Conservation (phyloP, 2,888 invertebrate species). For the Polydrusus tereticollis region DNA sequence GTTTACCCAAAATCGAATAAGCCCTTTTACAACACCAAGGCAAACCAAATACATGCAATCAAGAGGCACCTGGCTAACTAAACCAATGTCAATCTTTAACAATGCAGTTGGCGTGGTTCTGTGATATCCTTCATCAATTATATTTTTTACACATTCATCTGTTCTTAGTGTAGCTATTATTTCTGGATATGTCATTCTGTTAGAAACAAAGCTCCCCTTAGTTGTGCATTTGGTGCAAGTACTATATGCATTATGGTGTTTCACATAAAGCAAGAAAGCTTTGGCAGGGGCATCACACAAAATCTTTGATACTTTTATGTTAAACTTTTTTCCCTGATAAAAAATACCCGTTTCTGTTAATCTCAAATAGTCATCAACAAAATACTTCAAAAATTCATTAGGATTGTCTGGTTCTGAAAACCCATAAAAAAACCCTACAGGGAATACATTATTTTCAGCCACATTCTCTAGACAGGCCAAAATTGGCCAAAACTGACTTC, state of each 20-base stretch:
- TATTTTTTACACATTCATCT: slow-evolving; percentile 27
- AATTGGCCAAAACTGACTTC: slow-evolving; percentile 43
- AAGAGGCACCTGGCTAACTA: slow-evolving; percentile 51
- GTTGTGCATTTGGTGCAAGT: too few relatives aligned
- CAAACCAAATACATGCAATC: slow-evolving; percentile 50
- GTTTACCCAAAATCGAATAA: slow-evolving; percentile 20
- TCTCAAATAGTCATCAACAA: slow-evolving; percentile 44
- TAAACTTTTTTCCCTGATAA: slow-evolving; percentile 15
- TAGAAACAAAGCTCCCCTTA: slow-evolving; percentile 31
- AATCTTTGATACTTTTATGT: not conserved
- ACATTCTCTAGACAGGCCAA: slow-evolving; percentile 43
- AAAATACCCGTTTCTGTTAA: slow-evolving; percentile 35
- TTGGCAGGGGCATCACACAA: not conserved
- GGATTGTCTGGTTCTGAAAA: slow-evolving; percentile 49
- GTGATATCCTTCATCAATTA: slow-evolving; percentile 49
- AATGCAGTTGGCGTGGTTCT: not conserved
- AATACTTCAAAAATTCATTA: slow-evolving; percentile 38
- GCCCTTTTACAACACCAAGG: too few relatives aligned
- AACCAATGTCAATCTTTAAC: slow-evolving; percentile 51
- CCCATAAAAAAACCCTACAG: slow-evolving; percentile 44
- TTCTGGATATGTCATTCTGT: slow-evolving; percentile 46
- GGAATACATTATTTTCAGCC: not conserved
- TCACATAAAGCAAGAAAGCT: slow-evolving; percentile 2
- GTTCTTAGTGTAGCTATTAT: slow-evolving; percentile 28
- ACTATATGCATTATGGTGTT: slow-evolving; percentile 9